Conservation (phyloP, 2,888 invertebrate species). For the Melikaiella ostensackeni region DNA sequence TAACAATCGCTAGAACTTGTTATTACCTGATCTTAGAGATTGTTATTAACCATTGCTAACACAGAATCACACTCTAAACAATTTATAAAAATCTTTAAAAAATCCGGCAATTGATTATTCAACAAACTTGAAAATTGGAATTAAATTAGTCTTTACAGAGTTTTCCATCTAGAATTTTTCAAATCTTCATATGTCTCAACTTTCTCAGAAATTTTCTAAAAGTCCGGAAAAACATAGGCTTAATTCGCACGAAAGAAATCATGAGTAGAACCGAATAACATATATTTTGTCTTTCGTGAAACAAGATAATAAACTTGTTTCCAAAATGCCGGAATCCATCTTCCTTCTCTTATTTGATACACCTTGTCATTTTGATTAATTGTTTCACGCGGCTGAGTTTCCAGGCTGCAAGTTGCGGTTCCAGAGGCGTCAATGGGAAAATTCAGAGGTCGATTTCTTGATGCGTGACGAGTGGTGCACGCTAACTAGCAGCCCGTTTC, state of each 20-base stretch:
- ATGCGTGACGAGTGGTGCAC: slow-evolving; percentile 36
- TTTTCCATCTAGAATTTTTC: neutral
- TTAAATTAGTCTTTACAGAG: too few species aligned
- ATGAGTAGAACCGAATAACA: neutral
- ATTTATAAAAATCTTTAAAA: too few species aligned
- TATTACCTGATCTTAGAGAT: too few species aligned
- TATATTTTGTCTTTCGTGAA: neutral
- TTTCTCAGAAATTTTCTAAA: neutral
- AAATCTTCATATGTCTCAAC: neutral
- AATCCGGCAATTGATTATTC: too few species aligned
- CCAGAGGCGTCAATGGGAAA: slow-evolving; percentile 37
- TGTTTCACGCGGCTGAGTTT: slow-evolving; percentile 10
- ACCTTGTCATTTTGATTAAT: slow-evolving; percentile 24
- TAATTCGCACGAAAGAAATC: neutral
- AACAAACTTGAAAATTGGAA: too few species aligned
- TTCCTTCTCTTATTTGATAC: neutral
- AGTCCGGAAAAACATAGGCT: neutral
- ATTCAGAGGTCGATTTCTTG: slow-evolving; percentile 32
- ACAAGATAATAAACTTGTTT: neutral
- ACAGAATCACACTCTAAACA: too few species aligned
- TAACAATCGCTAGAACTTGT: too few species aligned
- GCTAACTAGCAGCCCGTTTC: slow-evolving; percentile 47
- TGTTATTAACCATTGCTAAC: too few species aligned
- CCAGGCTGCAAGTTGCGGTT: neutral
- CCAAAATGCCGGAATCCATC: slow-evolving; percentile 8